phyloP scores from a whole-genome alignment of 2,797 vertebrate genomes.

The Acropternis orthonyx region DNA sequence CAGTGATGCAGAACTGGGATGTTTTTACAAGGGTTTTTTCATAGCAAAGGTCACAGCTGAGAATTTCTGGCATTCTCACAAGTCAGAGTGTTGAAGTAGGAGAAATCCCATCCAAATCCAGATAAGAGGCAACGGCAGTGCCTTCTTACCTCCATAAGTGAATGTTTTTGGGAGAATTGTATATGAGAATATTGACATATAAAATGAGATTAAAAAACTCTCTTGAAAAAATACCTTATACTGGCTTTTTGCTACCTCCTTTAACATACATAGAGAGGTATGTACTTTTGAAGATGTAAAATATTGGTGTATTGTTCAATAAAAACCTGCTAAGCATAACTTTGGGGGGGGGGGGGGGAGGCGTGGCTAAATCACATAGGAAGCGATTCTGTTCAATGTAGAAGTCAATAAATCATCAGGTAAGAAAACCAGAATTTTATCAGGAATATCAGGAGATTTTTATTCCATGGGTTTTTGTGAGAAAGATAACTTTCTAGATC shows the following conservation, averaged over 20 bases:
- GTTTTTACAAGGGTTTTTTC: not conserved
- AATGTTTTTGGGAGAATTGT: not conserved
- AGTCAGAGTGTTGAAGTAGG: not conserved
- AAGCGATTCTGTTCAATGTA: not conserved
- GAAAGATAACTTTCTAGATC: not conserved
- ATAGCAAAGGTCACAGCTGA: not conserved
- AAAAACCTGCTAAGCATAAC: not conserved
- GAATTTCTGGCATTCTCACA: not conserved
- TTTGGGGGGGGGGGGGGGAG: not conserved
- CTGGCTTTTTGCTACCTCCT: not conserved
- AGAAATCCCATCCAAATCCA: not conserved
- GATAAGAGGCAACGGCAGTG: not conserved
- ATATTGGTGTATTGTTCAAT: not conserved
- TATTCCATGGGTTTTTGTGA: not conserved
- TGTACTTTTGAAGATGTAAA: not conserved
- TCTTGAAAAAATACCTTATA: not conserved
- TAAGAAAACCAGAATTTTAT: not conserved
- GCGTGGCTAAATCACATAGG: accelerated
- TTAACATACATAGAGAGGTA: not conserved
- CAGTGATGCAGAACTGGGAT: not conserved
- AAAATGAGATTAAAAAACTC: not conserved
- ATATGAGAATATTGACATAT: not conserved
- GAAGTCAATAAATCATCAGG: not conserved
- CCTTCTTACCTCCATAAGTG: not conserved
- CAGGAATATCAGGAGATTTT: not conserved